Base-by-base conservation (phyloP, 2,113 vertebrate species). In the Apaloderma vittatum region DNA sequence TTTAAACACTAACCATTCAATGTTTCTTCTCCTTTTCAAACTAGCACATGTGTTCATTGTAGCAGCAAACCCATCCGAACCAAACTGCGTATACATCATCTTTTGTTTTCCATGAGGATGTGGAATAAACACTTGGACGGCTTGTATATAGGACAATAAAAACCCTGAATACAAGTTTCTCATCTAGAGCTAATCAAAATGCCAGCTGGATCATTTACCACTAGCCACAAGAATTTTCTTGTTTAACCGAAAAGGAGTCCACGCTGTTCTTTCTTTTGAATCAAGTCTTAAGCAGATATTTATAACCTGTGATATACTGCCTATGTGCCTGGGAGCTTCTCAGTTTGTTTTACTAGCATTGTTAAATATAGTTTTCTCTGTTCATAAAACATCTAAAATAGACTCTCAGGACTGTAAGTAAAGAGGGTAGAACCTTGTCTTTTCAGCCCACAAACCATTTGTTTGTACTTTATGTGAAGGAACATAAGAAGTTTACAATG, bases 331-430 rank as follows among this genome's bases (percentile, higher is more conserved):
- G 70, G 46, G 61, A 93, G 40, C 78, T 14, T 48, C 90, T 80
- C n/a, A 8, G 37, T 58, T 80, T 90, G 81, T 66, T 96, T 97
- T 95, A 90, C 62, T 83, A 58, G 23, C 61, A 29, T n/a, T 77
- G 77, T 88, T 95, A 96, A 90, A 94, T 80, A 88, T 5, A 77
- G 51, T 59, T 86, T 91, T 77, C 29, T 51, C 48, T 77, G 45
- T 78, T 90, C 89, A 78, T 62, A 81, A 90, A 92, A 37, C 43
- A 70, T 48, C 73, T 70, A 72, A 86, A 86, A 80, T 37, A 67
- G 59, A 63, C 66, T 77, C n/a, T 80, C 36, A 78, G 37, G 84
- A 90, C 48, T 21, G 6, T 22, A 89, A 80, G 63, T 77, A 57
- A 62, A 86, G 58, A 59, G 45, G 10, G 32, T 15, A 67, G 71